Evolutionary conservation across 2,888 invertebrate genomes (phyloP).

Genomic region (Andrena camellia): DNA sequence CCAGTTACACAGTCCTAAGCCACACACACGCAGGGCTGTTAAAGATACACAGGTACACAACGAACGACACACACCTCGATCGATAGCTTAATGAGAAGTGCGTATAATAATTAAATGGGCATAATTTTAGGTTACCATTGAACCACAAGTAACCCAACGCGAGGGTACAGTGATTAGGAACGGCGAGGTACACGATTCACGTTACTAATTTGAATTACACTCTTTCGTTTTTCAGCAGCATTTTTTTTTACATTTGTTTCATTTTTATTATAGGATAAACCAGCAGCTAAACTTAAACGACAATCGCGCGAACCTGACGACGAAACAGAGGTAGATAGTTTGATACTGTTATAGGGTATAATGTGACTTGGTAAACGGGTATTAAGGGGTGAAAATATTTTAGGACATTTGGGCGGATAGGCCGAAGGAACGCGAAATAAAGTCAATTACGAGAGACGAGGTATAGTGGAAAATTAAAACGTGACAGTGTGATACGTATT

Average conservation of each 20-base stretch:
- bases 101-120: neutral
- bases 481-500: neutral
- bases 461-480: slow-evolving; percentile 17
- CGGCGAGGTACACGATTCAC: slow-evolving; percentile 52
- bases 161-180: slow-evolving; percentile 28
- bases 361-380: neutral
- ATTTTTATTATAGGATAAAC: slow-evolving; percentile 40
- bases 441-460: slow-evolving; percentile 5
- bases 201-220: neutral
- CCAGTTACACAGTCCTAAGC: neutral
- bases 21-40: neutral
- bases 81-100: neutral
- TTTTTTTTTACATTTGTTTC: slow-evolving; percentile 7
- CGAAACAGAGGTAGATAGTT: slow-evolving; percentile 47
- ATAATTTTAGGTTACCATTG: slow-evolving; percentile 48
- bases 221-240: neutral
- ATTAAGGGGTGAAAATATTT: slow-evolving; percentile 4
- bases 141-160: neutral
- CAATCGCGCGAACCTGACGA: slow-evolving; percentile 30
- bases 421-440: slow-evolving; percentile 24
- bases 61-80: neutral
- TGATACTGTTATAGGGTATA: neutral
- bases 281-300: neutral
- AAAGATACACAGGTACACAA: slow-evolving; percentile 41
- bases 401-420: slow-evolving; percentile 35